Percentiles rank a stretch among this genome's conserved stretches.
These are phyloP conservation scores for Iphiclides podalirius DNA, from an alignment of 2,888 invertebrate genomes.

Conservation along the genomic window DNA sequence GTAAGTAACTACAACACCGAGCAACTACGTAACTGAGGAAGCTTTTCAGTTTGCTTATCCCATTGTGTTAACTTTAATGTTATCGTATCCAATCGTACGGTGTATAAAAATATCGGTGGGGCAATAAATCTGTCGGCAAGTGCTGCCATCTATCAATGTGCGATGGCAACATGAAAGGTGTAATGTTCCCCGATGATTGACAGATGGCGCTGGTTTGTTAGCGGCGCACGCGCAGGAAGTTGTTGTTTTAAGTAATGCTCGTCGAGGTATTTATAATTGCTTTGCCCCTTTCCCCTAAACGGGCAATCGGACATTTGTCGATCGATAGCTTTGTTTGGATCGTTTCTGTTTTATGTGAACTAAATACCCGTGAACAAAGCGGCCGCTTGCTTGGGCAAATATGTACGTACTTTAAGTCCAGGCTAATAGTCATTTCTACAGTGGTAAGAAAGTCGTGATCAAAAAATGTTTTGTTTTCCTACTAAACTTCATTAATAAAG, in stretches of 20 bases:
- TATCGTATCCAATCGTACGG: slow-evolving; percentile 57
- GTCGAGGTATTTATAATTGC: slow-evolving; percentile 22
- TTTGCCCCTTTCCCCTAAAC: slow-evolving; percentile 6
- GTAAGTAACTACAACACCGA: too few species aligned
- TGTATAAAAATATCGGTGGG: slow-evolving; percentile 59
- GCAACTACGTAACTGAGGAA: too few species aligned
- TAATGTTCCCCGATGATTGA: slow-evolving; percentile 68
- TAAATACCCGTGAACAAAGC: background rate
- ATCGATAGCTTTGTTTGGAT: background rate
- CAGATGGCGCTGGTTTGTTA: slow-evolving; percentile 59
- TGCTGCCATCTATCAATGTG: slow-evolving; percentile 70
- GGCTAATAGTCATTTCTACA: too few species aligned
- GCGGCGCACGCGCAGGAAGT: slow-evolving; percentile 43
- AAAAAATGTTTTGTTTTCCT: too few species aligned
- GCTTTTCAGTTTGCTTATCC: background rate
- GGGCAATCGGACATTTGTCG: slow-evolving; percentile 7
- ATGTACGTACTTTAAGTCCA: too few species aligned
- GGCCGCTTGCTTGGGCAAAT: background rate
- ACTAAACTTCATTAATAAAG: too few species aligned
- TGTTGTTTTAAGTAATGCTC: slow-evolving; percentile 25
- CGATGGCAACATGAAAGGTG: slow-evolving; percentile 55
- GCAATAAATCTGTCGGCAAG: slow-evolving; percentile 60
- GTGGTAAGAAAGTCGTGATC: too few species aligned
- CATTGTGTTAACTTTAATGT: slow-evolving; percentile 36
- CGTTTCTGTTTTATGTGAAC: background rate